Evolutionary conservation across 2,797 vertebrate species (phyloP), one percentile per base, ranked within the genome.

Genomic region (Crocodylus rhombifer): DNA sequence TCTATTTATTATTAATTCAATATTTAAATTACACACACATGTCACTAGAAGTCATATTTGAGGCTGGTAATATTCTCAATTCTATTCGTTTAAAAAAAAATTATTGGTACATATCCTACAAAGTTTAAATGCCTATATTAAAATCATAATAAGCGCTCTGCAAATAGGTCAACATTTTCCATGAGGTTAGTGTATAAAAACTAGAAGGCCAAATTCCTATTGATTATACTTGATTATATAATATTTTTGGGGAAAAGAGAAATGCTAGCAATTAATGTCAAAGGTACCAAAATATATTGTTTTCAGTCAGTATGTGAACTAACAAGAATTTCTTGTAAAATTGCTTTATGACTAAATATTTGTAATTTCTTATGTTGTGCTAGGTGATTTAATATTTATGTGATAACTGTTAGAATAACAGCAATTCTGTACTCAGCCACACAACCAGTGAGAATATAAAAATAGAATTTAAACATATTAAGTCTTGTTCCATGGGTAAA

Each of bases 311-410:
- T 73, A 76, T 78, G 76, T 80, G 60, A 85, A 30, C 14, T 71
- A 92, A 77, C 20, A 92, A 4, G 55, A 2, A 14, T 79, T 26
- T 90, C 81, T 15, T 30, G 57, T 12, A 13, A 16, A 86, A 77
- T 57, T 28, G 30, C 25, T 7, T 36, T 86, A 71, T 60, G 8
- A 36, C 83, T 90, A 81, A 10, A 23, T 80, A 58, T 71, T 86
- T 67, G 12, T 77, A 76, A 55, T 84, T 81, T 76, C 85, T 95
- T 92, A 62, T 79, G 51, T 67, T 79, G 55, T 77, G 67, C 20
- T 21, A 92, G 62, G 12, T 30, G 81, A 57, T 80, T 78, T 57
- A 87, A 64, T 84, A 85, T 89, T 86, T 89, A 62, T 62, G n/a
- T 57, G 30, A 73, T 63, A 69, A 79, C 36, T 84, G 86, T 71